A percentile compares a stretch with the other conserved stretches of the same genome.
Conservation (phyloP, 2,797 vertebrate species). For the Manis javanica region DNA sequence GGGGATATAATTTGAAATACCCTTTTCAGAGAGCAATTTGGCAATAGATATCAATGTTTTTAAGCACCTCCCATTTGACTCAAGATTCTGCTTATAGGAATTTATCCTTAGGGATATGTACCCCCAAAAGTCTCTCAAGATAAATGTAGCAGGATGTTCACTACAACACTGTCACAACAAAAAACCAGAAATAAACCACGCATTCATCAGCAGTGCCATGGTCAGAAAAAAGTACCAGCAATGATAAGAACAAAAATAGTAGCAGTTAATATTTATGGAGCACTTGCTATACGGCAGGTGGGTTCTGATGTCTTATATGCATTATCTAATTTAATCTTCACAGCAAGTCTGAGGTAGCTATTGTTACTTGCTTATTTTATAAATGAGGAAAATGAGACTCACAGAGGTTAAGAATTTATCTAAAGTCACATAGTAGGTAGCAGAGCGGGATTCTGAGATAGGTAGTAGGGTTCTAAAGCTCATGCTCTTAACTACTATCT, state of each 20-base stretch:
- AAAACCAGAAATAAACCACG: background rate
- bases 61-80: background rate
- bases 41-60: background rate
- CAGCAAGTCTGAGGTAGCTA: background rate
- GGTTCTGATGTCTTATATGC: background rate
- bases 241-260: background rate
- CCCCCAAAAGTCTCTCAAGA: background rate
- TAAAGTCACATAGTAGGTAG: background rate
- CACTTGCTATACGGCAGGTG: background rate
- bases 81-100: background rate
- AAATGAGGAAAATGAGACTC: background rate
- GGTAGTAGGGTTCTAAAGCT: background rate
- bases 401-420: background rate
- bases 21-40: background rate
- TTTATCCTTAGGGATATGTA: background rate
- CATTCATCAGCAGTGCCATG: background rate
- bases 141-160: background rate
- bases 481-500: background rate
- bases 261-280: background rate
- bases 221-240: background rate
- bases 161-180: background rate
- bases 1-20: background rate
- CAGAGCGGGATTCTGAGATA: background rate
- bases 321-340: background rate
- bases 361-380: background rate